phyloP scores from a whole-genome alignment of 2,888 invertebrate genomes.

The Brachynemurus nebulosus region DNA sequence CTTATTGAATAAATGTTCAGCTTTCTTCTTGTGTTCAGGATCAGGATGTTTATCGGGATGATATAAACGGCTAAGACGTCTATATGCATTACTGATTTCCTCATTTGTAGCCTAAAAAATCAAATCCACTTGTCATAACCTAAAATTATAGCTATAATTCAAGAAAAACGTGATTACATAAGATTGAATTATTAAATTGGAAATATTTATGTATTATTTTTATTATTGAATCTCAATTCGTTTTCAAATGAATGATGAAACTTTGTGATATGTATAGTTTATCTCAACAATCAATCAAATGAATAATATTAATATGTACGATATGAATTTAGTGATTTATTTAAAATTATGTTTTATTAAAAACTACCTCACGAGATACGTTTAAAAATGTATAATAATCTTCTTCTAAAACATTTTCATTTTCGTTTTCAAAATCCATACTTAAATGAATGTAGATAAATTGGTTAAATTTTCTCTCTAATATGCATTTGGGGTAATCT shows the following conservation, averaged over 20 bases:
- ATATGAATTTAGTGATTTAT: neutral
- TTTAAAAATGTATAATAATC: slow-evolving; percentile 83
- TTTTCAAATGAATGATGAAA: no score
- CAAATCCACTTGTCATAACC: slow-evolving; percentile 12
- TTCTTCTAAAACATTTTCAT: slow-evolving; percentile 53
- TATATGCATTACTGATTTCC: slow-evolving; percentile 88
- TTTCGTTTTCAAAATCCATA: slow-evolving; percentile 58
- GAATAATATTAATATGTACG: neutral
- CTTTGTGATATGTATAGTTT: neutral
- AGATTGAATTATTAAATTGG: no score
- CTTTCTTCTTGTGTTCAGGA: slow-evolving; percentile 69
- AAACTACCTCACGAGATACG: slow-evolving; percentile 65
- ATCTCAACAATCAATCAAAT: neutral
- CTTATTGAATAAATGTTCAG: slow-evolving; percentile 83
- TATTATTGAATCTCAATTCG: neutral
- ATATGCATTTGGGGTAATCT: no score
- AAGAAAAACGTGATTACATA: neutral
- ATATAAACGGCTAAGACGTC: slow-evolving; percentile 80
- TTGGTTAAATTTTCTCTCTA: no score
- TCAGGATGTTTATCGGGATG: slow-evolving; percentile 95
- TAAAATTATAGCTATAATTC: neutral
- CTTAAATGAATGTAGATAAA: no score
- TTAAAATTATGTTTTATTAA: neutral
- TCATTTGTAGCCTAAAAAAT: slow-evolving; percentile 68
- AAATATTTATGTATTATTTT: neutral